Evolutionary conservation across 2,797 vertebrate species (phyloP).

Genomic region (Cuculus canorus): DNA sequence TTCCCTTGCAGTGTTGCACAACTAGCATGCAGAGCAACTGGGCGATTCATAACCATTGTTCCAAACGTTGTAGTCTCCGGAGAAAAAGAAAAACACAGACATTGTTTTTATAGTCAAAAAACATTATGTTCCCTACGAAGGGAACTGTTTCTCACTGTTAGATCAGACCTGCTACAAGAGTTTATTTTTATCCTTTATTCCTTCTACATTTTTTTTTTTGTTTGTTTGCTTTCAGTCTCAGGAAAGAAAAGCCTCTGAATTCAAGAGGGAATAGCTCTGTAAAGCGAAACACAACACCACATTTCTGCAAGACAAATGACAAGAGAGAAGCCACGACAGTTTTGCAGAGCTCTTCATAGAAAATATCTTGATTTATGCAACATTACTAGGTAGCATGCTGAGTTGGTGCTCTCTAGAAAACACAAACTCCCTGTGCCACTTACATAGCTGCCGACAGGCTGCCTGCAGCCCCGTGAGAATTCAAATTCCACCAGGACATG

Average conservation of each 20-base stretch:
- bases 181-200: neutral
- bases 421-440: fast-evolving
- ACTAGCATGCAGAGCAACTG: neutral
- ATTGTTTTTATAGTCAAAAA: neutral
- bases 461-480: fast-evolving
- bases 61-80: neutral
- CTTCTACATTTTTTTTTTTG: neutral
- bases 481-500: neutral
- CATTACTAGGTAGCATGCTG: neutral
- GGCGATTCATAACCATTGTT: neutral
- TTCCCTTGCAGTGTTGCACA: neutral
- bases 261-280: neutral
- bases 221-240: neutral
- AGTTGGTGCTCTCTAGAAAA: neutral
- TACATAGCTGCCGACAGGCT: fast-evolving
- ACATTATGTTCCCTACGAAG: neutral
- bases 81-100: neutral
- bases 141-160: neutral
- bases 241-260: neutral
- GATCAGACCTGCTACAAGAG: neutral
- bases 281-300: neutral
- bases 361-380: neutral
- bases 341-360: neutral
- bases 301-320: neutral
- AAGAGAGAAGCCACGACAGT: neutral